These are phyloP conservation scores for Hedychridium roseum DNA, from an alignment of 2,888 invertebrate genomes.

Conservation along the genomic window DNA sequence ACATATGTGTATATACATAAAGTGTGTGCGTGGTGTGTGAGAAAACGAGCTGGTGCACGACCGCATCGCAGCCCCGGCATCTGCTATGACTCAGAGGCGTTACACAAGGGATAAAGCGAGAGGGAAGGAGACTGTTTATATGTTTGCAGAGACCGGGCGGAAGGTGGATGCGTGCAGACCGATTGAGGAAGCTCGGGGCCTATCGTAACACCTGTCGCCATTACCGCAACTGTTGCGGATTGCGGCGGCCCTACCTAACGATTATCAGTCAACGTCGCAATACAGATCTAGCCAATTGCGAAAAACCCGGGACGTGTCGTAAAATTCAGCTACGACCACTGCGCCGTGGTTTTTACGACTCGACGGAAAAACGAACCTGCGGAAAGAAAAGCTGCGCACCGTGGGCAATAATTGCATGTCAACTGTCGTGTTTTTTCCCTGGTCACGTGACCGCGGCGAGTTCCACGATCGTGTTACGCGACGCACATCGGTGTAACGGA, in stretches of 20 bases:
- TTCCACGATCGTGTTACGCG: slow-evolving; percentile 22
- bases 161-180: too few relatives aligned
- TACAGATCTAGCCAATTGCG: too few relatives aligned
- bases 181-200: too few relatives aligned
- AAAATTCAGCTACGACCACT: too few relatives aligned
- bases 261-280: too few relatives aligned
- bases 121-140: slow-evolving; percentile 15
- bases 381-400: too few relatives aligned
- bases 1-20: not conserved
- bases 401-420: too few relatives aligned
- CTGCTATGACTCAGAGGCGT: slow-evolving; percentile 43
- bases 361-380: too few relatives aligned
- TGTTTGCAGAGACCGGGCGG: too few relatives aligned
- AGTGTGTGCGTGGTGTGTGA: slow-evolving; percentile 7
- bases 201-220: slow-evolving; percentile 28
- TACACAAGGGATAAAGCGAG: slow-evolving; percentile 10
- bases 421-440: slow-evolving; percentile 15
- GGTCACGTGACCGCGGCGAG: slow-evolving; percentile 4
- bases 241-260: too few relatives aligned
- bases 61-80: slow-evolving; percentile 29
- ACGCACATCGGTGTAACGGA: slow-evolving; percentile 52
- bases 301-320: too few relatives aligned
- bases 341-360: too few relatives aligned
- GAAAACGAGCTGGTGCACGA: slow-evolving; percentile 9
- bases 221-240: slow-evolving; percentile 19